phyloP scores from a whole-genome alignment of 1,140 invertebrate species.

The Psix sp. region DNA sequence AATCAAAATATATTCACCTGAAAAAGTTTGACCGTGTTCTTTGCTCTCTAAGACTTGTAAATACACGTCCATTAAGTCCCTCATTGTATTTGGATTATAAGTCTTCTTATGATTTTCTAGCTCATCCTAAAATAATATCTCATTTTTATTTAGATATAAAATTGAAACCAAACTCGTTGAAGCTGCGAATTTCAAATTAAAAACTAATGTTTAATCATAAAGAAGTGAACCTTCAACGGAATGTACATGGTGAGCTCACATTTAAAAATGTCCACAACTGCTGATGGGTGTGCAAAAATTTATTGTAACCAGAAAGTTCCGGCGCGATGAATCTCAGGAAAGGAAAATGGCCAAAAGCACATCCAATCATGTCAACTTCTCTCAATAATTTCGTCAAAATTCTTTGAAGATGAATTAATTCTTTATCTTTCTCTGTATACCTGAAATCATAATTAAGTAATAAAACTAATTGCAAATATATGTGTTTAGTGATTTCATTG shows the following conservation, averaged over 20 bases:
- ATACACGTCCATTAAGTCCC: slow-evolving; percentile 92
- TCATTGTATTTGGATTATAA: slow-evolving; percentile 80
- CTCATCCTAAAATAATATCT: slow-evolving; percentile 75
- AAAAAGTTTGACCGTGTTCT: slow-evolving; percentile 65
- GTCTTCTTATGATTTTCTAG: slow-evolving; percentile 84
- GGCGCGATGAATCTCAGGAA: slow-evolving; percentile 85
- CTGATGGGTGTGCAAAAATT: slow-evolving; percentile 83
- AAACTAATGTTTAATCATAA: slow-evolving; percentile 16
- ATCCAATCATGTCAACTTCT: slow-evolving; percentile 86
- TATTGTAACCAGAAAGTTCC: slow-evolving; percentile 85
- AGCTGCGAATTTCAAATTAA: no score
- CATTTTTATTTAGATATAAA: no score
- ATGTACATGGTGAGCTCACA: slow-evolving; percentile 62
- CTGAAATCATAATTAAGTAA: slow-evolving; percentile 65
- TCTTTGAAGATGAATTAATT: slow-evolving; percentile 82
- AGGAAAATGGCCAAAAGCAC: slow-evolving; percentile 87
- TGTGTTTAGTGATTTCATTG: background rate
- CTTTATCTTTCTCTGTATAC: slow-evolving; percentile 81
- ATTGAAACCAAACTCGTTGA: no score
- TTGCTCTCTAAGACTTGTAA: slow-evolving; percentile 81
- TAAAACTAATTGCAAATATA: background rate
- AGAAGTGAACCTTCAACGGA: slow-evolving; percentile 25
- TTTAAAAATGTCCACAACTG: slow-evolving; percentile 84
- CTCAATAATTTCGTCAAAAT: slow-evolving; percentile 84
- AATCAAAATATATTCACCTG: slow-evolving; percentile 63